phyloP scores from a whole-genome alignment of 2,113 vertebrate genomes.

The Osmerus mordax region DNA sequence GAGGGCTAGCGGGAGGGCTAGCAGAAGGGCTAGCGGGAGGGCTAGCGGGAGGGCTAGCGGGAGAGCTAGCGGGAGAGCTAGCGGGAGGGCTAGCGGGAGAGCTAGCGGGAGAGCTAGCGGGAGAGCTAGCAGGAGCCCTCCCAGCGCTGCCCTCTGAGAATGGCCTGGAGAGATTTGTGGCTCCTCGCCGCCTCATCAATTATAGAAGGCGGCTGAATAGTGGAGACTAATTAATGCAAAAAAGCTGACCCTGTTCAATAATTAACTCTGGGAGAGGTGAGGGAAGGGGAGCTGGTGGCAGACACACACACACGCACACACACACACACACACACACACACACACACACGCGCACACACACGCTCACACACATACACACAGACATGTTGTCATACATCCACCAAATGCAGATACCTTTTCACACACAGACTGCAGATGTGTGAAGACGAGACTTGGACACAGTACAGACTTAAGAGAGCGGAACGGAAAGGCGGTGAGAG shows the following conservation, averaged over 20 bases:
- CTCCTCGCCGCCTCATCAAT: constrained; percentile 21
- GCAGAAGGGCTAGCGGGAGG: too few species aligned
- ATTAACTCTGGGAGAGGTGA: constrained; percentile 16
- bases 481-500: not conserved
- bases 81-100: too few species aligned
- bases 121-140: not conserved
- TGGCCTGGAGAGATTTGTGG: constrained; percentile 16
- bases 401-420: not conserved
- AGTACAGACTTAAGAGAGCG: constrained; percentile 2
- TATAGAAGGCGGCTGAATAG: constrained; percentile 8
- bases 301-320: not conserved
- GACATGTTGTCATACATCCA: not conserved
- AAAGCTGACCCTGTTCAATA: constrained; percentile 25
- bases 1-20: too few species aligned
- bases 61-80: too few species aligned
- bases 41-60: too few species aligned
- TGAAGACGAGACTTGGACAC: not conserved
- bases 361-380: not conserved
- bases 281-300: not conserved
- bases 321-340: not conserved
- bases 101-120: too few species aligned
- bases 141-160: not conserved
- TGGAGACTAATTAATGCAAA: constrained; percentile 24
- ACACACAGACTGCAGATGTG: not conserved
- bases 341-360: not conserved